These are phyloP conservation scores for Lota lota DNA, from an alignment of 2,113 vertebrate species.

Conservation along the genomic window DNA sequence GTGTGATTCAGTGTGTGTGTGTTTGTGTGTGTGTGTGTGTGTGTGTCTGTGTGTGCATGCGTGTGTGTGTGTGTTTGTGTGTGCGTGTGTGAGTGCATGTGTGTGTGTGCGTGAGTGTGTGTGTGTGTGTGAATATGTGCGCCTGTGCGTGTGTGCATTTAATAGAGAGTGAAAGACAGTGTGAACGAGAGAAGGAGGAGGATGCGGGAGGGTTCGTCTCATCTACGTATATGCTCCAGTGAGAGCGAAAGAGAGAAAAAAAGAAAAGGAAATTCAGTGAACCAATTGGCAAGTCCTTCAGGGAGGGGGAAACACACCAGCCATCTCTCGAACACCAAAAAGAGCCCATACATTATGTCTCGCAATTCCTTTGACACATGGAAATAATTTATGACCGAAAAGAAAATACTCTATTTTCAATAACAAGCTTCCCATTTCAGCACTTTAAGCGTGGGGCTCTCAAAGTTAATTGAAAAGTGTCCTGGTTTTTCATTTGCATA, in stretches of 20 bases:
- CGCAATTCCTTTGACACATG: slow-evolving; percentile 55
- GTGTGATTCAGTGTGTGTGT: too few relatives aligned
- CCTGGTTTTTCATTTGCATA: slow-evolving; percentile 72
- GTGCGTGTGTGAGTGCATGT: neutral
- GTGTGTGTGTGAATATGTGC: too few relatives aligned
- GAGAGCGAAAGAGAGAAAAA: slow-evolving; percentile 1
- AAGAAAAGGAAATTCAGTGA: slow-evolving; percentile 30
- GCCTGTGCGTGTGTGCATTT: too few relatives aligned
- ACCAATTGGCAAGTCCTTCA: slow-evolving; percentile 50
- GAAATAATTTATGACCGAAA: slow-evolving; percentile 65
- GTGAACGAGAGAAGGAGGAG: neutral
- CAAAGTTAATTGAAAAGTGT: slow-evolving; percentile 76
- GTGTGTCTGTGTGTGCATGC: slow-evolving; percentile 1
- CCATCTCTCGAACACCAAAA: slow-evolving; percentile 27
- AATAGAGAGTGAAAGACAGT: slow-evolving; percentile 6
- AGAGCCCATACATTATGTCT: slow-evolving; percentile 46
- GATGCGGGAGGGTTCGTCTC: slow-evolving; percentile 8
- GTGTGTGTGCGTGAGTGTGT: too few relatives aligned
- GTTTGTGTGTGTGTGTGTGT: slow-evolving; percentile 8
- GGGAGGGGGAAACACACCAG: slow-evolving; percentile 33
- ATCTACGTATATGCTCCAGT: slow-evolving; percentile 13
- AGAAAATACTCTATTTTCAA: slow-evolving; percentile 67
- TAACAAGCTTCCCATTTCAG: slow-evolving; percentile 55
- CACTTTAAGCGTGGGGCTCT: slow-evolving; percentile 63
- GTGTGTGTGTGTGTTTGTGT: slow-evolving; percentile 1